Base-by-base conservation (phyloP, 2,113 vertebrate genomes). In the Lepus timidus region DNA sequence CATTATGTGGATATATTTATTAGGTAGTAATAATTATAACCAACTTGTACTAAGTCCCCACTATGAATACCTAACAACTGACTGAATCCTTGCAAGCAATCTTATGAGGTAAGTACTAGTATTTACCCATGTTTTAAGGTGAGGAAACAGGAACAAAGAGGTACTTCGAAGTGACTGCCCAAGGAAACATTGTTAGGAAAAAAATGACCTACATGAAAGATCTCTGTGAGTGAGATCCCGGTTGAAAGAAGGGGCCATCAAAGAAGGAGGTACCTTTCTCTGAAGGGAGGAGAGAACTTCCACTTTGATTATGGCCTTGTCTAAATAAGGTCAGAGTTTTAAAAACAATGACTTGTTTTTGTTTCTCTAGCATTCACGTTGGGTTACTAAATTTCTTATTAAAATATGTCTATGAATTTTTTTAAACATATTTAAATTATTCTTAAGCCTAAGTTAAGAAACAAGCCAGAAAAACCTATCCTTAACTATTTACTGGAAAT, bases 321-420 rank as follows among this genome's bases (percentile, higher is more conserved):
- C 44, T 7, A 44, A 44, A 44, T 44, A 44, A 44, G 44, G 44
- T 44, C 7, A 7, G 44, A 44, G 44, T 44, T 44, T 44, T 44
- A 44, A 7, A 84, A 92, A 88, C 25, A 85, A 52, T 39, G 22
- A 82, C 33, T 75, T 85, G 20, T 27, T 93, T 93, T 79, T 84
- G 71, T 68, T 87, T 58, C 29, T 75, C 29, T 8, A 22, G 27
- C 25, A 75, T 17, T 44, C 58, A 76, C 19, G 17, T 58, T 90
- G 25, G 83, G 19, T 12, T 86, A 51, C 62, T 91, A 85, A 1
- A 88, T 78, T 22, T 86, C 58, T 70, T 74, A 62, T 75, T 73
- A 71, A n/a, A 84, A 55, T 82, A 91, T 68, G 76, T 93, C 86
- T 90, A 87, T 55, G 70, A 93, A 86, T 25, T 85, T 76, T 90